These are phyloP conservation scores for Theocolax elegans DNA, from an alignment of 1,140 invertebrate species.

Conservation along the genomic window DNA sequence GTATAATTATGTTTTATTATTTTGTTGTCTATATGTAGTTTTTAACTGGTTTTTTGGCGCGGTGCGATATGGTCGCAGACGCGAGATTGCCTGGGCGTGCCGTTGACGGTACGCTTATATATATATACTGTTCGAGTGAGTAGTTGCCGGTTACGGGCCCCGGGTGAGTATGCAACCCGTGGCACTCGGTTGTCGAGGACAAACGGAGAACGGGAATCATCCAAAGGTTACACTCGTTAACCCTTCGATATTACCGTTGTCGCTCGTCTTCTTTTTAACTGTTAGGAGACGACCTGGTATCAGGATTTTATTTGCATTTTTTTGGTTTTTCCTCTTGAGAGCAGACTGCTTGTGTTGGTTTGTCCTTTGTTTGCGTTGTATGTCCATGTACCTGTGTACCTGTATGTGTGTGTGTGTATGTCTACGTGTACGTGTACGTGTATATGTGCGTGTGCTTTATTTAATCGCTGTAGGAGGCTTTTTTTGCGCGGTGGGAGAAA, in stretches of 20 bases:
- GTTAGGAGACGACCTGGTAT: constrained; percentile 66
- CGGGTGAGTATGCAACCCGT: constrained; percentile 64
- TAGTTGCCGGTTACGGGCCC: constrained; percentile 45
- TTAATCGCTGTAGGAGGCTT: constrained; percentile 19
- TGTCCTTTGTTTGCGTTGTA: constrained; percentile 45
- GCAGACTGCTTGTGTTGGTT: constrained; percentile 53
- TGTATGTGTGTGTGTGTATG: constrained; percentile 44
- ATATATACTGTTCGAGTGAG: constrained; percentile 30
- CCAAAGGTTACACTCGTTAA: too few species aligned
- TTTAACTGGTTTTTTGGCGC: constrained; percentile 4
- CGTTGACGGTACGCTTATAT: background rate
- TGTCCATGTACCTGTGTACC: constrained; percentile 34
- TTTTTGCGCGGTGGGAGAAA: constrained; percentile 33
- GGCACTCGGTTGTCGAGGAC: constrained; percentile 39
- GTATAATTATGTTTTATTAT: constrained; percentile 44
- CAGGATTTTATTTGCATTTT: constrained; percentile 57
- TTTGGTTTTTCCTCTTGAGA: constrained; percentile 46
- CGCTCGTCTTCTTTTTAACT: constrained; percentile 50
- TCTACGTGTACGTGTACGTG: constrained; percentile 10
- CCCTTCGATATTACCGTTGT: constrained; percentile 26
- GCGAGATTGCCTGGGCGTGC: background rate
- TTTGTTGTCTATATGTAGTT: constrained; percentile 8
- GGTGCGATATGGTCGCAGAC: background rate
- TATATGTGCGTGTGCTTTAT: constrained; percentile 13
- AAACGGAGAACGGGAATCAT: background rate